Evolutionary conservation across 2,113 vertebrate genomes (phyloP).

Genomic region (Macquaria australasica): DNA sequence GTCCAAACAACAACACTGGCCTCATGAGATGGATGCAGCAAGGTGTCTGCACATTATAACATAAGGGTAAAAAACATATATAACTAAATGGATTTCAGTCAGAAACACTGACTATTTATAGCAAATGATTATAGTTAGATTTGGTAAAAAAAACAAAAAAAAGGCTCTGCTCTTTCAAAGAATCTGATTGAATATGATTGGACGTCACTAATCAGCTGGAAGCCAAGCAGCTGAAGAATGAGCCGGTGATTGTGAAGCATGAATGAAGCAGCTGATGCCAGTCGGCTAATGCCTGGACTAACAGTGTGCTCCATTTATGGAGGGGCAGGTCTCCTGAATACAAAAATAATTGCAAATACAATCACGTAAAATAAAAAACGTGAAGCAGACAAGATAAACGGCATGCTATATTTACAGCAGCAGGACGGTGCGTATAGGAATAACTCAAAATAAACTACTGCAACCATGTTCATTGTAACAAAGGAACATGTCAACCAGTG

Average conservation of each 20-base stretch:
- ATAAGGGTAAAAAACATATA: neutral
- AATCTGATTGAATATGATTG: neutral
- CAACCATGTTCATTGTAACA: too few species aligned
- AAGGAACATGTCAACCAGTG: too few species aligned
- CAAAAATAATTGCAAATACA: neutral
- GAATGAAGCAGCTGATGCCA: neutral
- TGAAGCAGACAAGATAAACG: neutral
- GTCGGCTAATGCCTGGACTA: neutral
- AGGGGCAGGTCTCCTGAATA: neutral
- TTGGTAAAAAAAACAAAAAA: neutral
- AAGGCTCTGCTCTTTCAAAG: neutral
- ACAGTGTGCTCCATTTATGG: neutral
- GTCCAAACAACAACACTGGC: conserved; percentile 36
- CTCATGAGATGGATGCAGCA: neutral
- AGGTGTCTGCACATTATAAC: conserved; percentile 3
- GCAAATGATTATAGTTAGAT: neutral
- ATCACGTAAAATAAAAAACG: neutral
- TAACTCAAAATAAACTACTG: neutral
- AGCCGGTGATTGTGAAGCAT: neutral
- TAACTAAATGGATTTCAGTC: neutral
- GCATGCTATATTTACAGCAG: neutral
- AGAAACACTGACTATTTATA: neutral
- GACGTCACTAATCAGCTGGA: conserved; percentile 7
- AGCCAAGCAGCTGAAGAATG: conserved; percentile 4
- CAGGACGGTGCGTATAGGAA: neutral